Base-by-base conservation (phyloP, 1,140 invertebrate species). In the Anastrepha obliqua region DNA sequence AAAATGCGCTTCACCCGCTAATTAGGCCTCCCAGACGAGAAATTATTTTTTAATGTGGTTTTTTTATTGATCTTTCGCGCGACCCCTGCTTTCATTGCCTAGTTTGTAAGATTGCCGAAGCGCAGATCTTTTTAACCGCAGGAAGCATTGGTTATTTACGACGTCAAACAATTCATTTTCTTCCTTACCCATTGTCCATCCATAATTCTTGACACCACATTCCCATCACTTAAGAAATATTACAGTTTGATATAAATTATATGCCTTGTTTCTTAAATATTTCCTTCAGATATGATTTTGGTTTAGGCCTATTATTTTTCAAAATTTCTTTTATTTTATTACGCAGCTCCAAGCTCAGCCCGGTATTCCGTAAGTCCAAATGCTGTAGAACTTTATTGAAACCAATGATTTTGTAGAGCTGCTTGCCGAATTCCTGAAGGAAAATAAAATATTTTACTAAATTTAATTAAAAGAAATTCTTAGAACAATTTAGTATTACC, bases 281-380 rank as follows among this genome's bases (percentile, higher is more conserved):
- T 58, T 15, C 20, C 6, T 81, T 81, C 17, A 81, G 9, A 29
- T 55, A 55, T 8, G 51, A 2, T 55, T 81, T 29, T n/a, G 6
- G 20, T 62, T 86, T 86, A 29, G 13, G 5, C 17, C 29, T 42
- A 17, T 92, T 92, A 55, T 89, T 89, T 1, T 90, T 47, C 0
- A 92, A 74, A 85, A 92, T 86, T 2, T 89, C 90, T 55, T 90
- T 91, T 8, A 93, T 91, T 64, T 90, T 90, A 6, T 88, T 88
- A 3, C 90, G 89, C 88, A 89, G 89, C 0, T 89, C 85, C 13
- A 91, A 17, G 0, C 89, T 89, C 0, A 93, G 78, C 2, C 90
- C 91, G 8, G 91, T 91, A 62, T 92, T 93, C 1, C 92, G 89
- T 1, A 93, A 47, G 81, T 93, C 91, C 85, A 93, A 85, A 39